These are phyloP conservation scores for Anabas testudineus DNA, from an alignment of 2,797 vertebrate species.

Conservation along the genomic window DNA sequence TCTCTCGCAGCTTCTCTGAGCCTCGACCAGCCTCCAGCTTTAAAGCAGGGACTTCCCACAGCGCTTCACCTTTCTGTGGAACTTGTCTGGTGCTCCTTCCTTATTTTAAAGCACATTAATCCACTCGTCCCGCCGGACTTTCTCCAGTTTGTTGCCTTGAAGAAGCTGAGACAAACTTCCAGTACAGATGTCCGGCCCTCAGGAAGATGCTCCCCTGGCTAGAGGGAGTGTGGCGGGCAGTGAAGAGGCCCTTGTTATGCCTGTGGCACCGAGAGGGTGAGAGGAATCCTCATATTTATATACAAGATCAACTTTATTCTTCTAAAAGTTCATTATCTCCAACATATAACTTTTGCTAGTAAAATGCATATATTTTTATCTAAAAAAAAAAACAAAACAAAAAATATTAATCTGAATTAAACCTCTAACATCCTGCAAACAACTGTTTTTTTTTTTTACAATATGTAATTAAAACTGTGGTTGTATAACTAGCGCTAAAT, in stretches of 20 bases:
- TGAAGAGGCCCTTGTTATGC: slow-evolving; percentile 41
- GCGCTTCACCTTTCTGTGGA: slow-evolving; percentile 23
- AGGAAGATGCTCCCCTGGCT: slow-evolving; percentile 50
- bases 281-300: neutral
- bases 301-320: too few species aligned
- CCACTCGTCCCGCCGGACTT: fast-evolving
- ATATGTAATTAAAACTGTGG: too few species aligned
- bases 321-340: neutral
- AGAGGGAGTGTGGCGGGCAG: slow-evolving; percentile 44
- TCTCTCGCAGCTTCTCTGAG: neutral
- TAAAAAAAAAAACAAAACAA: neutral
- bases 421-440: too few species aligned
- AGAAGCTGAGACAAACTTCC: slow-evolving; percentile 9
- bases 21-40: slow-evolving; percentile 22
- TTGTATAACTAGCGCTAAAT: too few species aligned
- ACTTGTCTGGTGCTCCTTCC: slow-evolving; percentile 36
- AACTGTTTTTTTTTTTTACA: too few species aligned
- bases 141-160: neutral
- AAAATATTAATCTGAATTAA: neutral
- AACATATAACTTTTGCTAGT: neutral
- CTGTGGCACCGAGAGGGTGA: slow-evolving; percentile 53
- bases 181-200: slow-evolving; percentile 43
- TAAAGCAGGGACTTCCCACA: slow-evolving; percentile 37
- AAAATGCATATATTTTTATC: neutral
- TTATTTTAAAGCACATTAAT: slow-evolving; percentile 35